Percentiles rank a stretch among this genome's conserved stretches.
These are phyloP conservation scores for Drosophila sechellia DNA, from an alignment of 1,140 invertebrate species.

Conservation along the genomic window DNA sequence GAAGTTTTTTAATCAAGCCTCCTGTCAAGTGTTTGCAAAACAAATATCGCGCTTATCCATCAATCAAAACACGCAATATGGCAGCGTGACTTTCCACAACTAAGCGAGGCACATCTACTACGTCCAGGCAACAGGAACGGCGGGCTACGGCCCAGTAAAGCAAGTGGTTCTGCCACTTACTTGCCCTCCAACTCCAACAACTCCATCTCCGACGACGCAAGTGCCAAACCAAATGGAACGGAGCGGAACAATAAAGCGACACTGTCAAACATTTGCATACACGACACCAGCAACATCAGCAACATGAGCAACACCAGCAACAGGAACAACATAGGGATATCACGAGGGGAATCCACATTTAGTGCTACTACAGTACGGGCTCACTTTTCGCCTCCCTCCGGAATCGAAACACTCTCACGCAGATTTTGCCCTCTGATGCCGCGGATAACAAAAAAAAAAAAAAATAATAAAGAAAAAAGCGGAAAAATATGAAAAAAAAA, in stretches of 20 bases:
- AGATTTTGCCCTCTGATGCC: constrained; percentile 16
- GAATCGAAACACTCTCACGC: constrained; percentile 25
- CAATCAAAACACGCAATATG: constrained; percentile 84
- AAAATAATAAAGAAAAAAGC: background rate
- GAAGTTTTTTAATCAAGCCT: constrained; percentile 84
- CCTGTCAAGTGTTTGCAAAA: constrained; percentile 84
- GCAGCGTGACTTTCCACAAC: constrained; percentile 81
- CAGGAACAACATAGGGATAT: constrained; percentile 13
- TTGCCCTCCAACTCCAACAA: background rate
- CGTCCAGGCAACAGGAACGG: no score
- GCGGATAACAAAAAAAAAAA: no score
- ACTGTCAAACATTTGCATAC: constrained; percentile 79
- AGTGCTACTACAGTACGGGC: background rate
- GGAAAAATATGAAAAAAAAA: background rate
- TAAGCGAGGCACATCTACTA: constrained; percentile 21
- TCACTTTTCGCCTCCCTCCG: background rate
- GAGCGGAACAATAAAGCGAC: constrained; percentile 77
- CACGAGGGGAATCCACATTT: background rate
- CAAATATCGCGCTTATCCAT: constrained; percentile 83
- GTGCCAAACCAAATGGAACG: constrained; percentile 67
- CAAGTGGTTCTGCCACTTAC: constrained; percentile 63
- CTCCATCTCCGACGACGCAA: background rate
- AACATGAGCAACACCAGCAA: constrained; percentile 11
- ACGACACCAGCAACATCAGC: constrained; percentile 50
- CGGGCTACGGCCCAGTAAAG: constrained; percentile 11